phyloP scores from a whole-genome alignment of 92 coral and sea anemone genomes.

The Hydrozoanthus gracilis region DNA sequence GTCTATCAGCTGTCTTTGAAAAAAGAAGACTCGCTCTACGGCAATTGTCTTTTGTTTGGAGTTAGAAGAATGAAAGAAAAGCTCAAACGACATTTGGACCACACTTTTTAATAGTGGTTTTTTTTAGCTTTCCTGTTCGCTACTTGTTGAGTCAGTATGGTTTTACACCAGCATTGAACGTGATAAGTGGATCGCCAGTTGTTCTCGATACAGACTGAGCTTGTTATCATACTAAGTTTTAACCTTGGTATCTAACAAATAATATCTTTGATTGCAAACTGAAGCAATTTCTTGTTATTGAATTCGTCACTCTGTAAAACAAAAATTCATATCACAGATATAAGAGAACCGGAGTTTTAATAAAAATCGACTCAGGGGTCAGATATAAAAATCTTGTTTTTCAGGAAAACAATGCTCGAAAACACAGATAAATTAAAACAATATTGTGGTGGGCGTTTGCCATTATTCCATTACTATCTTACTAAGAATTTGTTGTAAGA shows the following conservation, averaged over 20 bases:
- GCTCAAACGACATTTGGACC: too few species aligned
- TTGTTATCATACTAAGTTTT: not conserved
- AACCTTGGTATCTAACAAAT: not conserved
- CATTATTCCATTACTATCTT: not conserved
- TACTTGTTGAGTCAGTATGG: not conserved
- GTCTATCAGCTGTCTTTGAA: not conserved
- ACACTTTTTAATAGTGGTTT: too few species aligned
- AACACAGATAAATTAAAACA: not conserved
- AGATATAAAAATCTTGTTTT: not conserved
- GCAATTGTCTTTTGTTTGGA: too few species aligned
- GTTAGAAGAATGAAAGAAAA: too few species aligned
- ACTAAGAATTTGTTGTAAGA: too few species aligned
- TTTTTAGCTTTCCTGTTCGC: not conserved
- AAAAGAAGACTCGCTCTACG: not conserved
- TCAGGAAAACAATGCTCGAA: not conserved
- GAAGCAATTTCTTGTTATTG: not conserved
- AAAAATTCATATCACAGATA: not conserved
- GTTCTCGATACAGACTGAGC: not conserved
- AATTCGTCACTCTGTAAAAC: not conserved
- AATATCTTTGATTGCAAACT: not conserved
- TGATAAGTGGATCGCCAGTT: not conserved
- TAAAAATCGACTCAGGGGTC: conserved; percentile 16
- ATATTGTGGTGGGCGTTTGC: not conserved
- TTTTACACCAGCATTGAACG: not conserved
- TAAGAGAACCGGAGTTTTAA: not conserved